These are phyloP conservation scores for Craniophora ligustri DNA, from an alignment of 2,888 invertebrate genomes.

Conservation along the genomic window DNA sequence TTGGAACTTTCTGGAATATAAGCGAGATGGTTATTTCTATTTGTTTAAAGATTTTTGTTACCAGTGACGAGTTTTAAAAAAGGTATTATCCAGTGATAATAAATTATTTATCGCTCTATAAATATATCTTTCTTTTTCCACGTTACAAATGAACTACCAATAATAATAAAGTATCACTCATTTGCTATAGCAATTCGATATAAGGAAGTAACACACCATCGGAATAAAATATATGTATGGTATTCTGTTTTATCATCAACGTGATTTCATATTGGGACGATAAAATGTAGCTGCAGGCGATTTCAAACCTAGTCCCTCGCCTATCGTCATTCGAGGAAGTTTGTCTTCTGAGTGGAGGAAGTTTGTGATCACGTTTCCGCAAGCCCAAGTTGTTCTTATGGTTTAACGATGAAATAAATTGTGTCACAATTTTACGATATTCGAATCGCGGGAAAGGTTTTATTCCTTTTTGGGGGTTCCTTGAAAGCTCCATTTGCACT, in stretches of 20 bases:
- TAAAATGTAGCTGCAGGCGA: slow-evolving; percentile 31
- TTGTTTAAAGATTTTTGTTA: too few species aligned
- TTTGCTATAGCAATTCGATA: slow-evolving; percentile 26
- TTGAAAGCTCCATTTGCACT: neutral
- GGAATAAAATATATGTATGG: slow-evolving; percentile 19
- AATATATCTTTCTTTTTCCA: too few species aligned
- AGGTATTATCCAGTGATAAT: too few species aligned
- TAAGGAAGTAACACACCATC: slow-evolving; percentile 34
- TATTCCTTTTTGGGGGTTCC: neutral
- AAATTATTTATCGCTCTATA: too few species aligned
- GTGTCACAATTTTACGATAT: slow-evolving; percentile 27
- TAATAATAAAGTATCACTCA: slow-evolving; percentile 13
- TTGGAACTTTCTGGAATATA: too few species aligned
- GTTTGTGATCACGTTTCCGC: slow-evolving; percentile 46
- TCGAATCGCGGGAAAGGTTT: slow-evolving; percentile 8
- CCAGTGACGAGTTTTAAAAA: too few species aligned
- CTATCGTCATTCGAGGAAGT: slow-evolving; percentile 26
- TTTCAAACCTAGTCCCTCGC: slow-evolving; percentile 33
- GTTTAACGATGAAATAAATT: slow-evolving; percentile 31
- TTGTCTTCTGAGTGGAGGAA: slow-evolving; percentile 22
- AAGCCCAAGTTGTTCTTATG: slow-evolving; percentile 42
- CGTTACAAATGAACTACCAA: slow-evolving; percentile 16
- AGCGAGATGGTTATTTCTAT: too few species aligned
- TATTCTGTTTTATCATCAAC: slow-evolving; percentile 23
- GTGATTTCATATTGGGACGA: slow-evolving; percentile 27